Evolutionary conservation across 1,140 invertebrate genomes (phyloP), one percentile per base, ranked within the genome.

Genomic region (Ladona fulva): DNA sequence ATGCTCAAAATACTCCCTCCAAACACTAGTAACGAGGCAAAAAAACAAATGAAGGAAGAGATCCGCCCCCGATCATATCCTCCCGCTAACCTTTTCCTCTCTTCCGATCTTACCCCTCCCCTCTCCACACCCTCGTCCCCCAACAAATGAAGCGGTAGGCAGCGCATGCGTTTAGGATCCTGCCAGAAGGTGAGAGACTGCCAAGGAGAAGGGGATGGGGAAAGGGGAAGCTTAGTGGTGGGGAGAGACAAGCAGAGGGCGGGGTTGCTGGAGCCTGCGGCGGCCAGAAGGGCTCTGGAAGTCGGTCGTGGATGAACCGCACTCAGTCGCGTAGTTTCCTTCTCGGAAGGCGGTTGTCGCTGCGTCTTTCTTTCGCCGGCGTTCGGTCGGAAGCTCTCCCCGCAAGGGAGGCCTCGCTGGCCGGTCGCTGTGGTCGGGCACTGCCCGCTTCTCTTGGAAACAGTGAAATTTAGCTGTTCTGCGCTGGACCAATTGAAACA

Each of bases 261-360:
- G 52, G 52, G 52, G 52, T 66, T 66, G 52, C 16, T 66, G 14
- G 52, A 66, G 52, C 52, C 52, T 66, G 52, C 12, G 52, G 52
- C 52, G 52, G 52, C 52, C 52, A 66, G 52, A 66, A 66, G 52
- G 52, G 52, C 52, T 66, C 12, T 66, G 52, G 52, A 66, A 66
- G 52, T 66, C 52, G 52, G 52, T 6, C 1, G 52, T 66, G 52
- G 52, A 66, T 66, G 52, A 19, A 6, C 52, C 16, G 3, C 52
- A 12, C 52, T 66, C n/a, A 66, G 52, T 66, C 16, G 12, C 52
- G 12, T 12, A 12, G 52, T 22, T 66, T 66, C 52, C 16, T 12
- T 66, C 16, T 6, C 52, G 52, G 52, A 66, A 66, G 52, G 52
- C 52, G 12, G 52, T 16, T 66, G 5, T 6, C n/a, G 52, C 52